phyloP scores from a whole-genome alignment of 2,888 invertebrate genomes.

The Phorcus lineatus region DNA sequence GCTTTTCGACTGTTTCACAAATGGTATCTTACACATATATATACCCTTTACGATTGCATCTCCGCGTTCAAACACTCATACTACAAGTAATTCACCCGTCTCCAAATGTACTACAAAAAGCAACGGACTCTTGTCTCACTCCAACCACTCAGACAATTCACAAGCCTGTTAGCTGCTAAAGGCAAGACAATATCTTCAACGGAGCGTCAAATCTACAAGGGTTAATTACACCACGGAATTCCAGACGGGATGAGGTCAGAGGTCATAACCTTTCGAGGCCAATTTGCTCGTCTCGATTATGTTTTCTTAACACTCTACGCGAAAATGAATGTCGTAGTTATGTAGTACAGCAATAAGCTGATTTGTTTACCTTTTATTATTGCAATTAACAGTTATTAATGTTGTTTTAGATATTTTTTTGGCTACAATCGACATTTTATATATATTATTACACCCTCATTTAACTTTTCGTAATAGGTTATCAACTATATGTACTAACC shows the following conservation, averaged over 20 bases:
- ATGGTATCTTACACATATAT: too few relatives aligned
- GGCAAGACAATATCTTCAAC: neutral
- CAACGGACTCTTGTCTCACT: neutral
- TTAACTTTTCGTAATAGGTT: too few relatives aligned
- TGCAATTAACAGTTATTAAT: neutral
- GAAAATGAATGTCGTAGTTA: neutral
- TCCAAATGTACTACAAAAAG: neutral
- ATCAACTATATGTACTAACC: too few relatives aligned
- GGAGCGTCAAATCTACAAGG: neutral
- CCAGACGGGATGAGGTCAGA: neutral
- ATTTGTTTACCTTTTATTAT: neutral
- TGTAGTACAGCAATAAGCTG: neutral
- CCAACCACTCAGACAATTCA: neutral
- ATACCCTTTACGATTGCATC: too few relatives aligned
- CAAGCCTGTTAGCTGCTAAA: neutral
- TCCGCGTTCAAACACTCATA: too few relatives aligned
- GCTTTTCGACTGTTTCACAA: too few relatives aligned
- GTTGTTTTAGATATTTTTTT: neutral
- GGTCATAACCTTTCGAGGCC: neutral
- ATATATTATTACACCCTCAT: too few relatives aligned
- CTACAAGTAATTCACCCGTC: neutral
- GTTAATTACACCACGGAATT: neutral
- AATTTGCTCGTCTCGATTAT: conserved; percentile 9
- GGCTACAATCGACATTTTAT: too few relatives aligned
- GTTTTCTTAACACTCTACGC: neutral